These are phyloP conservation scores for Sebastolobus altivelis DNA, from an alignment of 2,797 vertebrate genomes.

Conservation along the genomic window DNA sequence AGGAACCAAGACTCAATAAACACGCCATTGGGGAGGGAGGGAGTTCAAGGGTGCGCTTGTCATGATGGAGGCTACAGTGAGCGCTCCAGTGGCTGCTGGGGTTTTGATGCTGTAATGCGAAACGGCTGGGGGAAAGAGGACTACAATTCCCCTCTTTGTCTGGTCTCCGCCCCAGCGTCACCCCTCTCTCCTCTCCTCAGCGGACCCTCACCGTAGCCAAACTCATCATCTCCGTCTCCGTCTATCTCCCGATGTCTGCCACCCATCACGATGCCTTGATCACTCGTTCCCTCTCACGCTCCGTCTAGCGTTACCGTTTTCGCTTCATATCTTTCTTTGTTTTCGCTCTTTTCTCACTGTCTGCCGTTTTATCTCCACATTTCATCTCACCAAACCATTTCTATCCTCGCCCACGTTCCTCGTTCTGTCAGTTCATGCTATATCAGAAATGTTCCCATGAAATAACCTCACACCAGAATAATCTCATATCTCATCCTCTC, in stretches of 20 bases:
- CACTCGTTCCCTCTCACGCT: slow-evolving; percentile 47
- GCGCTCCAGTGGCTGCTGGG: slow-evolving; percentile 81
- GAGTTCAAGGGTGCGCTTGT: slow-evolving; percentile 82
- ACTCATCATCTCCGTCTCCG: slow-evolving; percentile 68
- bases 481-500: background rate
- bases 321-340: slow-evolving; percentile 39
- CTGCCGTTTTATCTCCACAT: slow-evolving; percentile 29
- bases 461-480: slow-evolving; percentile 3
- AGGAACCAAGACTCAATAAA: slow-evolving; percentile 86
- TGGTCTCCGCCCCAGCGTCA: slow-evolving; percentile 58
- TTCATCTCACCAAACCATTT: slow-evolving; percentile 18
- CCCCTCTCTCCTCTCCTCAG: slow-evolving; percentile 66
- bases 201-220: slow-evolving; percentile 63
- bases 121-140: slow-evolving; percentile 75
- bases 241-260: slow-evolving; percentile 67
- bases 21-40: slow-evolving; percentile 50
- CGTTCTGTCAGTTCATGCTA: background rate
- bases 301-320: slow-evolving; percentile 54
- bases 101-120: slow-evolving; percentile 87
- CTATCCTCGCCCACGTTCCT: background rate
- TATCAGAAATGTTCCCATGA: slow-evolving; percentile 7
- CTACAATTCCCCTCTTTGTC: slow-evolving; percentile 82
- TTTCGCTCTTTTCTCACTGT: slow-evolving; percentile 50
- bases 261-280: slow-evolving; percentile 71
- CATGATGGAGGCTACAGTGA: slow-evolving; percentile 83